These are phyloP conservation scores for Passerculus sandwichensis DNA, from an alignment of 2,797 vertebrate genomes.

Conservation along the genomic window DNA sequence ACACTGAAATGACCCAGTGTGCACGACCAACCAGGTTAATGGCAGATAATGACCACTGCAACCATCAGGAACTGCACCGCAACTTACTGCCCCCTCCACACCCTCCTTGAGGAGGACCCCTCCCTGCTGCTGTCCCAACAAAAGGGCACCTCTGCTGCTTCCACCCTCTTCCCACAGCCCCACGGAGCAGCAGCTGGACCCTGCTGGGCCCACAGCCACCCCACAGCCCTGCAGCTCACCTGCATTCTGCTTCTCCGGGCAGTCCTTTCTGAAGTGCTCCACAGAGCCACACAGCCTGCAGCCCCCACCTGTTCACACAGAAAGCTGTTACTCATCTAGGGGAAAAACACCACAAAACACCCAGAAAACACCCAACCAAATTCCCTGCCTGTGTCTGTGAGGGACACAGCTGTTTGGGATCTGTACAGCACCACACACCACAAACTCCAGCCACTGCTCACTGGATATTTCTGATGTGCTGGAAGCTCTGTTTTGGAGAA, in stretches of 20 bases:
- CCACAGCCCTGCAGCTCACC: slow-evolving; percentile 76
- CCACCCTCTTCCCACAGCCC: background rate
- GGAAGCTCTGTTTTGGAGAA: background rate
- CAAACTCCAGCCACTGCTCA: background rate
- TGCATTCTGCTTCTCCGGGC: slow-evolving; percentile 86
- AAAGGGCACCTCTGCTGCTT: background rate
- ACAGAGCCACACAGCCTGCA: slow-evolving; percentile 95
- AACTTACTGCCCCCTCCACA: background rate
- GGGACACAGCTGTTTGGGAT: background rate
- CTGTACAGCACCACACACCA: background rate
- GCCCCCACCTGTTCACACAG: slow-evolving; percentile 82
- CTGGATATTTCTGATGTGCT: background rate
- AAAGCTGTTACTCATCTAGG: background rate
- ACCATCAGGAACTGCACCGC: fast-evolving
- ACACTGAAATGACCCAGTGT: background rate
- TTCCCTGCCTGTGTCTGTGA: background rate
- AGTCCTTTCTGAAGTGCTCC: slow-evolving; percentile 93
- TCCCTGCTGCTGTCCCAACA: background rate
- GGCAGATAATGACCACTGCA: background rate
- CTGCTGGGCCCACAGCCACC: background rate
- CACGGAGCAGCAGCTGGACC: background rate
- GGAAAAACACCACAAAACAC: background rate
- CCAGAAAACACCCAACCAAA: background rate
- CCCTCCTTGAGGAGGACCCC: no score
- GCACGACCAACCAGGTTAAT: background rate